A percentile compares a stretch with the other conserved stretches of the same genome.
phyloP scores from a whole-genome alignment of 2,797 vertebrate genomes.

The Neostethus bicornis region DNA sequence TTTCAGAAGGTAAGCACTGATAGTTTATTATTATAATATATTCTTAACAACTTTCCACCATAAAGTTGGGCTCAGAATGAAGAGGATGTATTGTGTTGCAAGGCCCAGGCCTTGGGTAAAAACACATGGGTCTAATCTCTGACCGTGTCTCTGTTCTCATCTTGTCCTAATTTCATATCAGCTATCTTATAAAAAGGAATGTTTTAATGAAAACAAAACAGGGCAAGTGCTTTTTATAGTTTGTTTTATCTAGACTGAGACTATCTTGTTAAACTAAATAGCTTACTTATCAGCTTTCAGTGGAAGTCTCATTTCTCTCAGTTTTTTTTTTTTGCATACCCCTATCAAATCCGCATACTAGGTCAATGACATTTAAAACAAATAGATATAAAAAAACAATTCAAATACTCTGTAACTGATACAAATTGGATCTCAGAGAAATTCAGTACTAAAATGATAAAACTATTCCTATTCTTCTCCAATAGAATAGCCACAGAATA shows the following conservation, averaged over 20 bases:
- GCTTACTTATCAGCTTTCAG: not conserved
- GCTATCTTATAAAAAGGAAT: too few relatives aligned
- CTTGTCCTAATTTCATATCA: too few relatives aligned
- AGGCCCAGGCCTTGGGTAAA: not conserved
- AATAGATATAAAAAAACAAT: too few relatives aligned
- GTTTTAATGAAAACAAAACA: too few relatives aligned
- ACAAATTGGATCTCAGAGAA: not conserved
- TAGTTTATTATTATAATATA: not conserved
- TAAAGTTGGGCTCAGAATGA: not conserved
- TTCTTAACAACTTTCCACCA: not conserved
- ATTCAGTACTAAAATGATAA: too few relatives aligned
- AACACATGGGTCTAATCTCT: too few relatives aligned
- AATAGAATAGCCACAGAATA: not conserved
- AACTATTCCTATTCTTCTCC: not conserved
- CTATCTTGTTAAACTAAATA: not conserved
- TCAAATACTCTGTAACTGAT: not conserved
- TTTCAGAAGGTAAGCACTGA: slow-evolving; percentile 16
- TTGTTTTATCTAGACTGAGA: too few relatives aligned
- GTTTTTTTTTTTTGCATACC: not conserved
- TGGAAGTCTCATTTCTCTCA: not conserved
- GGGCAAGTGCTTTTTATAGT: too few relatives aligned
- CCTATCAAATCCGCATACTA: not conserved
- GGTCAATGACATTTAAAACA: not conserved
- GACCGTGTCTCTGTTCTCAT: too few relatives aligned
- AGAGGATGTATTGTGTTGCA: not conserved